phyloP scores from a whole-genome alignment of 2,113 vertebrate species.

The Spea multiplicata region DNA sequence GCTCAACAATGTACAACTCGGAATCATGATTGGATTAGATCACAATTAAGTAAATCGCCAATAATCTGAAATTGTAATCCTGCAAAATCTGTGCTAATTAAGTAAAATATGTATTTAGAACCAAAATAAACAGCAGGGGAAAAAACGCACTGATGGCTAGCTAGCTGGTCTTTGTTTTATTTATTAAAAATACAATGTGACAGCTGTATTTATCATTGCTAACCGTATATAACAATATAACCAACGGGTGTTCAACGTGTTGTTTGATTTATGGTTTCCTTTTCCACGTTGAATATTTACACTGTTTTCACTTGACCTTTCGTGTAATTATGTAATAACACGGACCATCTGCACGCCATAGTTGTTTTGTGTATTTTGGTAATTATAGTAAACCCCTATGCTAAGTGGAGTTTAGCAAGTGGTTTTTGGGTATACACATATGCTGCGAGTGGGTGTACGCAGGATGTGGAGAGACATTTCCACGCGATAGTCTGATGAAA shows the following conservation, averaged over 20 bases:
- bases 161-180: constrained; percentile 6
- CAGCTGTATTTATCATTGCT: constrained; percentile 47
- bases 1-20: no score
- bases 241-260: constrained; percentile 17
- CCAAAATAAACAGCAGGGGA: background rate
- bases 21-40: no score
- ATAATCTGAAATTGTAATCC: no score
- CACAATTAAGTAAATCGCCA: no score
- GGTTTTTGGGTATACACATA: background rate
- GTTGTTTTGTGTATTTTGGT: constrained; percentile 27
- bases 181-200: constrained; percentile 32
- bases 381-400: background rate
- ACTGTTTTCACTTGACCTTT: constrained; percentile 46
- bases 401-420: background rate
- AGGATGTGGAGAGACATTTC: no score
- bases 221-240: constrained; percentile 44
- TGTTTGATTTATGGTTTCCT: constrained; percentile 44
- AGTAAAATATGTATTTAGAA: background rate
- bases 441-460: no score
- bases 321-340: constrained; percentile 37
- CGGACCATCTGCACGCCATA: constrained; percentile 40
- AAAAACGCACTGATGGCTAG: constrained; percentile 1
- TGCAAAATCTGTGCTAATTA: background rate
- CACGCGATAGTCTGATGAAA: no score
- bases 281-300: constrained; percentile 40